Evolutionary conservation across 2,797 vertebrate genomes (phyloP).

Genomic region (Saxicola maurus): DNA sequence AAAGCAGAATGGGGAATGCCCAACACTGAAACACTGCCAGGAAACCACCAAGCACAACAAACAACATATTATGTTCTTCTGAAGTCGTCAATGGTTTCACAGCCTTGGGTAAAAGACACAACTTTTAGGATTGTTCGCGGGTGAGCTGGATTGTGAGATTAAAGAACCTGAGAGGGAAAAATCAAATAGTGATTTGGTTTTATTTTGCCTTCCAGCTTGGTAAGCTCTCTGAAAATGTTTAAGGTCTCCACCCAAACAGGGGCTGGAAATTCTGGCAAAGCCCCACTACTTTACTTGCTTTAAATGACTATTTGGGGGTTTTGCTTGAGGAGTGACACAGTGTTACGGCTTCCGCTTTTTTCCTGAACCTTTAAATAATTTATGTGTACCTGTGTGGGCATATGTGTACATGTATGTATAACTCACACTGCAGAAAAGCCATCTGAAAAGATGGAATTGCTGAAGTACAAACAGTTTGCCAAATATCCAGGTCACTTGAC

Average conservation of each 20-base stretch:
- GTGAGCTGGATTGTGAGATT: background rate
- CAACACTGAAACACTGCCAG: slow-evolving; percentile 31
- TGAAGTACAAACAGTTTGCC: background rate
- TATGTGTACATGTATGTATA: background rate
- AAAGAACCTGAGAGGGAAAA: background rate
- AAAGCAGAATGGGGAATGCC: slow-evolving; percentile 43
- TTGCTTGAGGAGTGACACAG: background rate
- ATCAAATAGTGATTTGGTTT: background rate
- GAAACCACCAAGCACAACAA: slow-evolving; percentile 54
- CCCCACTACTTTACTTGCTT: background rate
- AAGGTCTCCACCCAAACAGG: background rate
- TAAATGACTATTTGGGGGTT: background rate
- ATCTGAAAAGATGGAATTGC: background rate
- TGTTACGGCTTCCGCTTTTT: background rate
- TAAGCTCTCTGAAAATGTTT: background rate
- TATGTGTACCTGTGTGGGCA: rapidly evolving
- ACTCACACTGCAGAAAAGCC: background rate
- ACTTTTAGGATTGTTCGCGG: background rate
- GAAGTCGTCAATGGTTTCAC: background rate
- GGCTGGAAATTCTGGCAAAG: background rate
- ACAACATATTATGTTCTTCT: background rate
- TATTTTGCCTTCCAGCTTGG: background rate
- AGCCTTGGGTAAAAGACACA: background rate
- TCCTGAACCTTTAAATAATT: background rate
- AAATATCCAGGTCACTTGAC: background rate